Conservation (phyloP, 2,113 vertebrate genomes). For the Channa maculata region DNA sequence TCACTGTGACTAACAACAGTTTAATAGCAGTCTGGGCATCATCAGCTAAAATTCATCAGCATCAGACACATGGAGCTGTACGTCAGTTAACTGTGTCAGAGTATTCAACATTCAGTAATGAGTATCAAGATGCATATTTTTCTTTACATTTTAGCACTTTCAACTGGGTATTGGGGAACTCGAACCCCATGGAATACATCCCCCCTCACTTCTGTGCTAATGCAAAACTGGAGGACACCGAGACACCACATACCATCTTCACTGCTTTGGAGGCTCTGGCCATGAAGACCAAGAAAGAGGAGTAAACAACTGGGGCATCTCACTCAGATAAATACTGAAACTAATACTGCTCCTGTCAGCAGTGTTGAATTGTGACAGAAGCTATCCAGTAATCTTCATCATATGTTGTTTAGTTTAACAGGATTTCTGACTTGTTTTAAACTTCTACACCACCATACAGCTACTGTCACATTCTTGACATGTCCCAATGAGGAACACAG, state of each 20-base stretch:
- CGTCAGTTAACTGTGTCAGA: too few relatives aligned
- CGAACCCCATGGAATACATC: slow-evolving; percentile 44
- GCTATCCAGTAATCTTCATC: too few relatives aligned
- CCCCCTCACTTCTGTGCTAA: slow-evolving; percentile 52
- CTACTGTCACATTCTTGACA: too few relatives aligned
- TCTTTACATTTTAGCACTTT: slow-evolving; percentile 52
- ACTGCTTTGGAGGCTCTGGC: slow-evolving; percentile 46
- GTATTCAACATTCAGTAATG: too few relatives aligned
- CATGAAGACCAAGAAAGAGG: slow-evolving; percentile 4
- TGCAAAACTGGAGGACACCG: slow-evolving; percentile 29
- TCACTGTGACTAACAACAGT: too few relatives aligned
- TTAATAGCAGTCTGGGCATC: too few relatives aligned
- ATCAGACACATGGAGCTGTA: too few relatives aligned
- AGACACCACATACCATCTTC: slow-evolving; percentile 42
- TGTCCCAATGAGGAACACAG: too few relatives aligned
- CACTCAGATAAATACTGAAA: background rate
- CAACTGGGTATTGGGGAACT: slow-evolving; percentile 58
- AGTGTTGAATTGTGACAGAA: background rate
- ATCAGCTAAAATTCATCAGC: too few relatives aligned
- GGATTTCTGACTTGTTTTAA: too few relatives aligned
- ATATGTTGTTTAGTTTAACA: too few relatives aligned
- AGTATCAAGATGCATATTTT: background rate
- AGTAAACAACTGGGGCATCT: slow-evolving; percentile 18
- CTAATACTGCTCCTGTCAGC: background rate
- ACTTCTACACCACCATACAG: too few relatives aligned